These are phyloP conservation scores for Erythrocercus mccallii DNA, from an alignment of 2,113 vertebrate genomes.

Conservation along the genomic window DNA sequence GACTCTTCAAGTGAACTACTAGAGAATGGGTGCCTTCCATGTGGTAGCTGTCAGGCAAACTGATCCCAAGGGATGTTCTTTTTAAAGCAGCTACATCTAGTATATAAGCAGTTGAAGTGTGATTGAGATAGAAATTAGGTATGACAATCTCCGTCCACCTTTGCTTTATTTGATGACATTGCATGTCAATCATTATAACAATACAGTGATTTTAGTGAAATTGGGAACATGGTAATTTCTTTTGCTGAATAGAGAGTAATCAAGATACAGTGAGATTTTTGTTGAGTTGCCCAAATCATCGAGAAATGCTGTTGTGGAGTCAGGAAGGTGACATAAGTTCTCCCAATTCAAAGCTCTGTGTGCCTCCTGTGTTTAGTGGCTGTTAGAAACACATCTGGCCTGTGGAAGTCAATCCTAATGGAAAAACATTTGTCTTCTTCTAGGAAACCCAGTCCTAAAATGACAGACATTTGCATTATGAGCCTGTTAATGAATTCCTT, in stretches of 20 bases:
- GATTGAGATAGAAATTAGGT: conserved; percentile 10
- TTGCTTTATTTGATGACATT: conserved; percentile 31
- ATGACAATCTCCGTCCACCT: not conserved
- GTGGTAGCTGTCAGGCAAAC: not conserved
- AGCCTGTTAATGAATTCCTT: conserved; percentile 50
- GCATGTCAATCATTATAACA: not conserved
- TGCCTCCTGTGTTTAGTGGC: not conserved
- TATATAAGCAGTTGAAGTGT: not conserved
- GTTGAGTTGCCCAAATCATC: not conserved
- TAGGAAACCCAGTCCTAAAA: not conserved
- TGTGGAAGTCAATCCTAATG: not conserved
- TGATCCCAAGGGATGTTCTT: not conserved
- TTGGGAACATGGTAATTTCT: not conserved
- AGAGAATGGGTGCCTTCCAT: not conserved
- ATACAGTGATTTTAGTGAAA: not conserved
- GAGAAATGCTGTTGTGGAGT: not conserved
- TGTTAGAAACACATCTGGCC: not conserved
- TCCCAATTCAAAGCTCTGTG: not conserved
- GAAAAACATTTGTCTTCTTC: not conserved
- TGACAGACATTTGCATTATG: conserved; percentile 31
- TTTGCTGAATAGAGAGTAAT: not conserved
- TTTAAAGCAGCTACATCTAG: not conserved
- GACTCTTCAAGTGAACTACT: not conserved
- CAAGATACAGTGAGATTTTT: not conserved
- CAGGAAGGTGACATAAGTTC: not conserved